Base-by-base conservation (phyloP, 2,888 invertebrate species). In the Hoplodrina ambigua region DNA sequence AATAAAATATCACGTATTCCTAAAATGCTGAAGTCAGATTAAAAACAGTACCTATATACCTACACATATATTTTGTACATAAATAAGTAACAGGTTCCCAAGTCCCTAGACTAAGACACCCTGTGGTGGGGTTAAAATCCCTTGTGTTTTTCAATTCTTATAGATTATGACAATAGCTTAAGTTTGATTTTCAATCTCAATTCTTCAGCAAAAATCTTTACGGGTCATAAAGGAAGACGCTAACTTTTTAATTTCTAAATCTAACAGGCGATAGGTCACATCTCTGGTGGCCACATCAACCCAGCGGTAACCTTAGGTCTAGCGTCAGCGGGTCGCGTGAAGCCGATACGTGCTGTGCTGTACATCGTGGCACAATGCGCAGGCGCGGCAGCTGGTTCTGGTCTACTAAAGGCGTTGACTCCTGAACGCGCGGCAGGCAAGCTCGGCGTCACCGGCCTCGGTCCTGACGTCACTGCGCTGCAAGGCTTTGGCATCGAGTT, bases 401-500 rank as follows among this genome's bases (percentile, higher is more conserved):
- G 97, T 0, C 93, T 98, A 30, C 93, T 98, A 59, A 97, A 97
- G 93, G 97, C 97, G 0, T 94, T 98, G 83, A 97, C 98, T 8
- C 97, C 98, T 3, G 96, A 97, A 17, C 85, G 88, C 0, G 95
- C 96, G 4, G 97, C 97, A 50, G 95, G 95, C 7, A 96, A 94
- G 3, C 94, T 98, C 49, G 98, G 99, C 0, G 96, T 97, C 75
- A 98, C 98, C 0, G 89, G 87, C 0, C 94, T 98, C 17, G 96
- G 97, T 0, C 75, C 88, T 2, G 96, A 96, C 54, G 94, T 98
- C 30, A 96, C 97, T 0, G 96, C 97, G 1, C 96, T 97, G 1
- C 99, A 99, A 94, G 99, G 98, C 7, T 97, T 99, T 87, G 98
- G 98, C 50, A 97, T 99, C 78, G 99, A 99, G 92, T 98, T 99